These are phyloP conservation scores for Drosophila carrolli DNA, from an alignment of 1,140 invertebrate species.

Conservation along the genomic window DNA sequence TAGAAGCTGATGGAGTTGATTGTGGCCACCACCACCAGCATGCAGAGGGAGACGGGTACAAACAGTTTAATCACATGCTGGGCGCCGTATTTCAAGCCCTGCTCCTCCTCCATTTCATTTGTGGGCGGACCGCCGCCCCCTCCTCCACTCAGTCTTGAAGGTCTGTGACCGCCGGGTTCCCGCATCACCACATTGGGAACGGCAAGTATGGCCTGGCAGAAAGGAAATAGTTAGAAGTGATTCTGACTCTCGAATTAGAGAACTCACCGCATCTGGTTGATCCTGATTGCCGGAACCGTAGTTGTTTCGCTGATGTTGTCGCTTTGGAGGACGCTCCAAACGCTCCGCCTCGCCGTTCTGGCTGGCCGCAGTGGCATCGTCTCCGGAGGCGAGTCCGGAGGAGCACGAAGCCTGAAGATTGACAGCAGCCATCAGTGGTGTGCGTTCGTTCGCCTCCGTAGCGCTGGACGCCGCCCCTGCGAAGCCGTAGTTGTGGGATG, in stretches of 20 bases:
- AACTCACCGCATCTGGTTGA: slow-evolving; percentile 63
- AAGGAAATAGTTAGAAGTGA: background rate
- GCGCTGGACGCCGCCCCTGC: slow-evolving; percentile 49
- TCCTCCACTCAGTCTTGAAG: slow-evolving; percentile 46
- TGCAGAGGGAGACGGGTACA: slow-evolving; percentile 98
- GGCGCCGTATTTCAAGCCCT: slow-evolving; percentile 98
- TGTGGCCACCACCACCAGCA: slow-evolving; percentile 98
- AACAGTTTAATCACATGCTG: slow-evolving; percentile 99
- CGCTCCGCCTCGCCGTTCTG: slow-evolving; percentile 58
- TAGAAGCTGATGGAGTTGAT: slow-evolving; percentile 97
- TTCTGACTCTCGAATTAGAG: too few relatives aligned
- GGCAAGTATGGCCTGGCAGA: slow-evolving; percentile 61
- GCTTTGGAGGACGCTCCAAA: slow-evolving; percentile 75
- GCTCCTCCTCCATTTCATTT: slow-evolving; percentile 89
- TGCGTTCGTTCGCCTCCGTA: slow-evolving; percentile 87
- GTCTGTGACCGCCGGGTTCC: slow-evolving; percentile 28
- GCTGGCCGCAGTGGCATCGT: slow-evolving; percentile 23
- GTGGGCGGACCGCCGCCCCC: slow-evolving; percentile 35
- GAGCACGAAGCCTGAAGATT: slow-evolving; percentile 87
- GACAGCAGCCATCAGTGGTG: slow-evolving; percentile 90
- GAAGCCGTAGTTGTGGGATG: slow-evolving; percentile 65
- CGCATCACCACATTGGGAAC: slow-evolving; percentile 69
- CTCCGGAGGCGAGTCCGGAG: slow-evolving; percentile 17
- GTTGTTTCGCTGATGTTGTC: slow-evolving; percentile 37
- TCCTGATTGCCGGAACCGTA: slow-evolving; percentile 62